Percentiles rank a stretch among this genome's conserved stretches.
phyloP scores from a whole-genome alignment of 2,888 invertebrate species.

The Apamea anceps region DNA sequence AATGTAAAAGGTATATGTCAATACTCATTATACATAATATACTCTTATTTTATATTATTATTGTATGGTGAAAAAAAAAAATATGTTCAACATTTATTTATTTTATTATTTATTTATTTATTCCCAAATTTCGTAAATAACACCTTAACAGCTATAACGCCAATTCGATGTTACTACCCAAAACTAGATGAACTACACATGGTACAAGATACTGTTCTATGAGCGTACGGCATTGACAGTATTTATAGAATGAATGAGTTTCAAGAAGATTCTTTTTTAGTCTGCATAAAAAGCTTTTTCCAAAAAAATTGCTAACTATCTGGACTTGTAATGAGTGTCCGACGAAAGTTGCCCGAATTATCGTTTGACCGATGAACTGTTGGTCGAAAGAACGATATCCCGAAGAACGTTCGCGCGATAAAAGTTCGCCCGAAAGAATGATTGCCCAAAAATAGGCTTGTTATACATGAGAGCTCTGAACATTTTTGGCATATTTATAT shows the following conservation, averaged over 20 bases:
- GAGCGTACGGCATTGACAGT: too few species aligned
- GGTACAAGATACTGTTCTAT: conserved; percentile 11
- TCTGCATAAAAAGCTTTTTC: background rate
- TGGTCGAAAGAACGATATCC: background rate
- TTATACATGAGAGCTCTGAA: background rate
- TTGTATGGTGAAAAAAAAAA: background rate
- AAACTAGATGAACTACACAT: background rate
- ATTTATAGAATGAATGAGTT: background rate
- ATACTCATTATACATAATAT: background rate
- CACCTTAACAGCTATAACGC: too few species aligned
- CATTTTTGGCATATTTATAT: background rate
- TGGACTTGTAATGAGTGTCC: background rate
- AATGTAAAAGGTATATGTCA: too few species aligned
- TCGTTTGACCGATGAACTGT: background rate
- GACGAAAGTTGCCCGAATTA: background rate
- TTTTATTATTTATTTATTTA: too few species aligned
- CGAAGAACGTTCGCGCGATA: background rate
- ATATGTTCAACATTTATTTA: too few species aligned
- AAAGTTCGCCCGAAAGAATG: background rate
- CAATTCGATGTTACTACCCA: too few species aligned
- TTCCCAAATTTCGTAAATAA: too few species aligned
- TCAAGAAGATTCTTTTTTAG: too few species aligned
- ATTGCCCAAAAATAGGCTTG: background rate
- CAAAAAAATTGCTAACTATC: background rate
- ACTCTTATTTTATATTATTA: too few species aligned